These are phyloP conservation scores for Eudemis profundana DNA, from an alignment of 2,888 invertebrate genomes.

Conservation along the genomic window DNA sequence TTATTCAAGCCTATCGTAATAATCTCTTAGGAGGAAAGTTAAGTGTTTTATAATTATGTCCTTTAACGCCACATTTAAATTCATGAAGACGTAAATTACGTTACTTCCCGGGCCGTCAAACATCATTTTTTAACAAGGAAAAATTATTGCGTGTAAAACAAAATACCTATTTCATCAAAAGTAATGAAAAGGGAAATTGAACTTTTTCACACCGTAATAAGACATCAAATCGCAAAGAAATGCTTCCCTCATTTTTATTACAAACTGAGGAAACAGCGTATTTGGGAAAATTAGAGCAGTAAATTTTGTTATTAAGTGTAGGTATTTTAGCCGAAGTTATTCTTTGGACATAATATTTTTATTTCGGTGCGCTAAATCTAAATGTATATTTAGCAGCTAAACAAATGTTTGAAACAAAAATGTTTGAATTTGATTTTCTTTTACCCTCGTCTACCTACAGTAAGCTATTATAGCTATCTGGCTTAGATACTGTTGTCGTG, in stretches of 20 bases:
- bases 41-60: neutral
- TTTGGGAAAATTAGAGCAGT: conserved; percentile 35
- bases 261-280: conserved; percentile 35
- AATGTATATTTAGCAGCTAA: neutral
- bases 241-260: conserved; percentile 27
- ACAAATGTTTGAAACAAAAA: too few species aligned
- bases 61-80: conserved; percentile 3
- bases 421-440: too few species aligned
- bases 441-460: too few species aligned
- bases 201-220: conserved; percentile 15
- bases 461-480: too few species aligned
- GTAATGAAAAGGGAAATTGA: neutral
- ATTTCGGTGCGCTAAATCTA: neutral
- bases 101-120: conserved; percentile 18
- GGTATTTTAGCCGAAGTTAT: neutral
- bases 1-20: too few species aligned
- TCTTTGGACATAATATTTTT: neutral
- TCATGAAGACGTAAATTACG: conserved; percentile 18
- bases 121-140: conserved; percentile 16
- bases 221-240: conserved; percentile 12
- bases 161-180: conserved; percentile 12
- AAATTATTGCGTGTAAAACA: conserved; percentile 33
- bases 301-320: conserved; percentile 33
- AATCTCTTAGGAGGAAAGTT: neutral
- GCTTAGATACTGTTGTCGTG: too few species aligned